These are phyloP conservation scores for Bergia sp. DNA, from an alignment of 92 coral and sea anemone species.

Conservation along the genomic window DNA sequence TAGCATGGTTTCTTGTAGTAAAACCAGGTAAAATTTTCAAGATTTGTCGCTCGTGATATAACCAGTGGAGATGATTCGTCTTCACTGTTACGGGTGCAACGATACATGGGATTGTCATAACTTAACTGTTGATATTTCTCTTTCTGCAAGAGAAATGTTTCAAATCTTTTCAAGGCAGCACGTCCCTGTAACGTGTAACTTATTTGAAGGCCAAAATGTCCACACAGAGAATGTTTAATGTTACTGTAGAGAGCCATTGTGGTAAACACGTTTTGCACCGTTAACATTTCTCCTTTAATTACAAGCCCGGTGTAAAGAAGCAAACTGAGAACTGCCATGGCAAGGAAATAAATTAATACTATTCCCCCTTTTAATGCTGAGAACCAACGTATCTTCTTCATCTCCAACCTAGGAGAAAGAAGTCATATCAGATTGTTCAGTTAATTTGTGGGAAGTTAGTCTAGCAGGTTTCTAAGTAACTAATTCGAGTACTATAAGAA, in stretches of 20 bases:
- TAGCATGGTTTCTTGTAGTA: background rate
- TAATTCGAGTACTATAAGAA: too few species aligned
- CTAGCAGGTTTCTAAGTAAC: background rate
- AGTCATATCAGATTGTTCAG: background rate
- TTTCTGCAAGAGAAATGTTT: slow-evolving; percentile 55
- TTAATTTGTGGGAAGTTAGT: background rate
- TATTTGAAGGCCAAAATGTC: slow-evolving; percentile 64
- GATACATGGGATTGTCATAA: background rate
- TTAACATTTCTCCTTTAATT: slow-evolving; percentile 51
- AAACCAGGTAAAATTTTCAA: background rate
- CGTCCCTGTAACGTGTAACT: slow-evolving; percentile 56
- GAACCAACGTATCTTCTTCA: slow-evolving; percentile 56
- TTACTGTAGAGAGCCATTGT: slow-evolving; percentile 63
- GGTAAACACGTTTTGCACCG: slow-evolving; percentile 63
- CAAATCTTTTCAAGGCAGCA: slow-evolving; percentile 58
- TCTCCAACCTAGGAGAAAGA: slow-evolving; percentile 52
- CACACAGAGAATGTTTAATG: slow-evolving; percentile 64
- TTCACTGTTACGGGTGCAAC: slow-evolving; percentile 1
- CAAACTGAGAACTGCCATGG: slow-evolving; percentile 63
- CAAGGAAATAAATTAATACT: slow-evolving; percentile 61
- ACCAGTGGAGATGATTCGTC: slow-evolving; percentile 13
- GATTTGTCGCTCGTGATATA: background rate
- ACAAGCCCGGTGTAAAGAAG: slow-evolving; percentile 54
- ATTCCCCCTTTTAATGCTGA: slow-evolving; percentile 61
- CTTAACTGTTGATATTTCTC: slow-evolving; percentile 40